Conservation (phyloP, 2,113 vertebrate genomes). For the Prolemur simus region DNA sequence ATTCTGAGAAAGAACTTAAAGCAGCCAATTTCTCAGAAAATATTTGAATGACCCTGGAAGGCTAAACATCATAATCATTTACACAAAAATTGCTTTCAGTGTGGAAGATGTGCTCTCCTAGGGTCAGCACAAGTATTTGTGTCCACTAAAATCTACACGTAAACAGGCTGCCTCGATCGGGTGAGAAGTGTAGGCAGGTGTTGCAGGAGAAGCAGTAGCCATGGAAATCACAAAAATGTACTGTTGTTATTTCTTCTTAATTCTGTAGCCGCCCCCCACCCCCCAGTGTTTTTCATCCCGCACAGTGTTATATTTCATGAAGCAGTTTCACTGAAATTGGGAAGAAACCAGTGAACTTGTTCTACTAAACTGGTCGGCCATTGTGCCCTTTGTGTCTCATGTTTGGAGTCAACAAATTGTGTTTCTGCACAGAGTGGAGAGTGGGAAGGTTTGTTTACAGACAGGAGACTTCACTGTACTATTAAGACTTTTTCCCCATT, state of each 20-base stretch:
- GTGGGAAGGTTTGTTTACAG: not conserved
- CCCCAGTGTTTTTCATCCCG: not conserved
- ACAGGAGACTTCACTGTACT: not conserved
- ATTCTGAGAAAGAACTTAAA: conserved; percentile 46
- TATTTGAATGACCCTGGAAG: conserved; percentile 61
- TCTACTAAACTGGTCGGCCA: not conserved
- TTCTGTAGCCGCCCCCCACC: not conserved
- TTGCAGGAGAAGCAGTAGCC: not conserved
- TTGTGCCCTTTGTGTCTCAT: not conserved
- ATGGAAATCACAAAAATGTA: fast-evolving
- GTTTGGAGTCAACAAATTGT: not conserved
- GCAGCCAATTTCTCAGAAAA: conserved; percentile 61
- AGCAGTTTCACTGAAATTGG: not conserved
- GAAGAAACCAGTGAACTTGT: not conserved
- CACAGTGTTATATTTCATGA: not conserved
- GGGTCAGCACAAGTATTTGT: not conserved
- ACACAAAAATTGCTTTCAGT: not conserved
- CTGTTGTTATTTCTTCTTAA: not conserved
- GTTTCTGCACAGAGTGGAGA: not conserved
- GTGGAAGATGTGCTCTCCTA: not conserved
- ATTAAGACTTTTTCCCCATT: not conserved
- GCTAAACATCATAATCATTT: conserved; percentile 52
- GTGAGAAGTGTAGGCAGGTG: not conserved
- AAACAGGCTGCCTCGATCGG: not conserved
- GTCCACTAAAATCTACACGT: not conserved